phyloP scores from a whole-genome alignment of 2,113 vertebrate genomes.

The Pungitius pungitius region DNA sequence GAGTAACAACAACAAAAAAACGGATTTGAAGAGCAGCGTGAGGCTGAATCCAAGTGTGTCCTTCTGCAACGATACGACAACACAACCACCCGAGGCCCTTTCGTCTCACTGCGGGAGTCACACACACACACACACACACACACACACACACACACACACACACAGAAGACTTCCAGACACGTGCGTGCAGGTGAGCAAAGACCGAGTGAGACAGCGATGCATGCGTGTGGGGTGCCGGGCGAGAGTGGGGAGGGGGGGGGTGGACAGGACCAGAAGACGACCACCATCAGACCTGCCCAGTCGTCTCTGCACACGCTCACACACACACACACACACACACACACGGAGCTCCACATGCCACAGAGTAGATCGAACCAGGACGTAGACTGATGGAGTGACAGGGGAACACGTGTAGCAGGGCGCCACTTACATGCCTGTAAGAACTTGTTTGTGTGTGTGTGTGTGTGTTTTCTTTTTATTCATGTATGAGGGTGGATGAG shows the following conservation, averaged over 20 bases:
- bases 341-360: constrained; percentile 66
- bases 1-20: neutral
- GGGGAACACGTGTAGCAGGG: constrained; percentile 33
- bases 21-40: constrained; percentile 16
- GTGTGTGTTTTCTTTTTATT: neutral
- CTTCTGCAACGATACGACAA: constrained; percentile 15
- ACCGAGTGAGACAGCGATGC: constrained; percentile 51
- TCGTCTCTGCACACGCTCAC: constrained; percentile 17
- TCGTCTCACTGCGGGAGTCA: constrained; percentile 24
- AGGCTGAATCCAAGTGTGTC: constrained; percentile 14
- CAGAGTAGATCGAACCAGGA: constrained; percentile 47
- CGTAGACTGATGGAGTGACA: constrained; percentile 52
- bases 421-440: constrained; percentile 68
- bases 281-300: constrained; percentile 36
- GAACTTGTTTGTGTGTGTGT: constrained; percentile 27
- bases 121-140: no score
- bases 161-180: neutral
- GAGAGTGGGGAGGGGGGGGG: constrained; percentile 20
- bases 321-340: constrained; percentile 2
- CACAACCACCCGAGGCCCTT: constrained; percentile 19
- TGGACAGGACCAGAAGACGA: constrained; percentile 48
- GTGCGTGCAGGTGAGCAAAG: constrained; percentile 58
- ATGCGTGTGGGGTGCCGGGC: constrained; percentile 62
- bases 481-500: constrained; percentile 17
- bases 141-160: no score